These are phyloP conservation scores for Clanis bilineata DNA, from an alignment of 2,888 invertebrate species.

Conservation along the genomic window DNA sequence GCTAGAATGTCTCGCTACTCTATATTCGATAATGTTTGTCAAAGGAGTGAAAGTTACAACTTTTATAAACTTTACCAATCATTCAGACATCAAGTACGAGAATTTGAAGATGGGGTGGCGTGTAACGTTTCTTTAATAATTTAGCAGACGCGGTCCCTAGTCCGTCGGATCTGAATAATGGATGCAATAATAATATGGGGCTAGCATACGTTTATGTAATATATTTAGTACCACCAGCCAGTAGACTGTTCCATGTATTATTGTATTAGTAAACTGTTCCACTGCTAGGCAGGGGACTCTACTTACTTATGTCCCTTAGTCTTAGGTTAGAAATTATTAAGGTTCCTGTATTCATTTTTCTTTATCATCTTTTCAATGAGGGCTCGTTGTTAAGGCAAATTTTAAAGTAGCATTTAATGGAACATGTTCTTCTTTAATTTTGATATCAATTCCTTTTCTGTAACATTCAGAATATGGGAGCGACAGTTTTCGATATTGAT, in stretches of 20 bases:
- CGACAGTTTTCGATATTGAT: constrained; percentile 37
- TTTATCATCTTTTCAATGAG: no score
- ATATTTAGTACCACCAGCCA: constrained; percentile 22
- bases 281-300: no score
- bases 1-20: no score
- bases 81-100: constrained; percentile 61
- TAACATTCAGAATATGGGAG: constrained; percentile 24
- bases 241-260: no score
- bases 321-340: no score
- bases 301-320: no score
- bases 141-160: constrained; percentile 67
- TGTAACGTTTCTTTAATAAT: constrained; percentile 79
- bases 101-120: constrained; percentile 64
- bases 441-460: no score
- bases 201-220: constrained; percentile 58
- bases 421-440: no score
- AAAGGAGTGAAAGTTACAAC: neutral
- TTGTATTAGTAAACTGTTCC: no score
- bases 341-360: no score
- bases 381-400: no score
- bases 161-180: constrained; percentile 72
- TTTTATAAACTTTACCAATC: constrained; percentile 40
- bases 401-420: no score
- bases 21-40: neutral
- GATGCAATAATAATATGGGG: constrained; percentile 75